A percentile compares a stretch with the other conserved stretches of the same genome.
phyloP scores from a whole-genome alignment of 2,888 invertebrate species.

The Julus scanicus region DNA sequence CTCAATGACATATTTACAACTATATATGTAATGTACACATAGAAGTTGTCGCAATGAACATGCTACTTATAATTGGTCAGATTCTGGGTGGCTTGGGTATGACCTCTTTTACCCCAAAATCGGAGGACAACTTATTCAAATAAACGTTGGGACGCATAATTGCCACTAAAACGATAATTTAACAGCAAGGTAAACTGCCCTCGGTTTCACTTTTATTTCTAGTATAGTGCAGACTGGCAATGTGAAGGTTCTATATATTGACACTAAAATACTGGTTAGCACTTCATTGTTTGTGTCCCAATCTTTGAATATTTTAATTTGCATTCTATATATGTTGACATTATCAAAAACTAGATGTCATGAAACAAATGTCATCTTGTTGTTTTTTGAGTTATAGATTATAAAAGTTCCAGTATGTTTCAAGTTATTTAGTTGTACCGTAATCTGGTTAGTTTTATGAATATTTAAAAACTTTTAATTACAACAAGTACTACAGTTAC shows the following conservation, averaged over 20 bases:
- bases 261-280: background rate
- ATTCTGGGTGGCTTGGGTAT: background rate
- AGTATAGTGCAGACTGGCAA: background rate
- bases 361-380: no score
- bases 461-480: no score
- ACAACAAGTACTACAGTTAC: no score
- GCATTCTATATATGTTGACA: no score
- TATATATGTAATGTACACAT: background rate
- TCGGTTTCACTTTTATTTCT: conserved; percentile 9
- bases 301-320: no score
- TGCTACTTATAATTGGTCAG: background rate
- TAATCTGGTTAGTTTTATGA: no score
- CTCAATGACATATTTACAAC: background rate
- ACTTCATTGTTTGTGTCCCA: background rate
- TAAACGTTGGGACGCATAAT: background rate
- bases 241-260: background rate
- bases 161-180: conserved; percentile 36
- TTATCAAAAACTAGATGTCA: no score
- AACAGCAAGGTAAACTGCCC: conserved; percentile 5
- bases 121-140: background rate
- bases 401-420: no score
- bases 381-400: no score
- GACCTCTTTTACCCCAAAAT: conserved; percentile 22
- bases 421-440: no score
- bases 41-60: background rate